These are phyloP conservation scores for Cybosia mesomella DNA, from an alignment of 2,888 invertebrate species.

Conservation along the genomic window DNA sequence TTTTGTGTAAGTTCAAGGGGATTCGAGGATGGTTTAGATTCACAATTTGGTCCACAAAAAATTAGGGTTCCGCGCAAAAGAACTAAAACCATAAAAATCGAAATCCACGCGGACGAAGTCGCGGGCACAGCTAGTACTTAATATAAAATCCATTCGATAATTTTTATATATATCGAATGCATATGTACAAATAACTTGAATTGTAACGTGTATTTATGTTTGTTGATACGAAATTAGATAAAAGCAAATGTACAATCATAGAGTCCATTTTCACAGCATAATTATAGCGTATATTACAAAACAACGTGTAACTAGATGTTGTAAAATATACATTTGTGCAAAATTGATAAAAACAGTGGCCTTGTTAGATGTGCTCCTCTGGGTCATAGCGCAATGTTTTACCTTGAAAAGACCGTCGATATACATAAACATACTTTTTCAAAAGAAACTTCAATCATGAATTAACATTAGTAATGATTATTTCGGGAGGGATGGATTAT, in stretches of 20 bases:
- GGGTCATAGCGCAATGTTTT: background rate
- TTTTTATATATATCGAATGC: background rate
- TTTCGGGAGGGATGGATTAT: too few relatives aligned
- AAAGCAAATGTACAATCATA: background rate
- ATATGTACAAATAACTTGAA: background rate
- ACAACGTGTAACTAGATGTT: background rate
- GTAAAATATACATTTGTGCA: background rate
- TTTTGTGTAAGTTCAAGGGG: too few relatives aligned
- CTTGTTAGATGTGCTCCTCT: background rate
- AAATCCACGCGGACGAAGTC: too few relatives aligned
- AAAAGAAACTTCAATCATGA: too few relatives aligned
- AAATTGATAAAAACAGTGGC: too few relatives aligned
- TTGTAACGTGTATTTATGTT: background rate
- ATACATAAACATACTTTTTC: background rate
- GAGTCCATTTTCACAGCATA: background rate
- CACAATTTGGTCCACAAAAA: too few relatives aligned
- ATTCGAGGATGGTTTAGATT: too few relatives aligned
- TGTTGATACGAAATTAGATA: background rate
- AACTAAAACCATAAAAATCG: too few relatives aligned
- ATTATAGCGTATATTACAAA: background rate
- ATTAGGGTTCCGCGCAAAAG: too few relatives aligned
- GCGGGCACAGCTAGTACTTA: too few relatives aligned
- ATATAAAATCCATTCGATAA: background rate
- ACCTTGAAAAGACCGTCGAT: background rate
- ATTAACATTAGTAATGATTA: too few relatives aligned